Evolutionary conservation across 2,113 vertebrate species (phyloP).

Genomic region (Epinephelus moara): DNA sequence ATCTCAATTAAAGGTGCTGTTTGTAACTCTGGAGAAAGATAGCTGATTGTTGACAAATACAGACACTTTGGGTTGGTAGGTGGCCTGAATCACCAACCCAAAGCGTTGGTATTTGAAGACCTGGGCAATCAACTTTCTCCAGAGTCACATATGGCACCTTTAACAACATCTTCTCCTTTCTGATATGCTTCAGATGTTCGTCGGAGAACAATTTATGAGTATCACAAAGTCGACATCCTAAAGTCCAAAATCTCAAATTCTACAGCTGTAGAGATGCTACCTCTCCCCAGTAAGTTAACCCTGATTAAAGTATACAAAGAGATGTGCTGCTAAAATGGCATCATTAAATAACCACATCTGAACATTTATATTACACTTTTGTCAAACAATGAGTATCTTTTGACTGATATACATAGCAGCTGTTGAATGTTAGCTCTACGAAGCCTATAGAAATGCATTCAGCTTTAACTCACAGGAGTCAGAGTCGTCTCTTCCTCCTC

Average conservation of each 20-base stretch:
- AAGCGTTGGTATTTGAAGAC: too few relatives aligned
- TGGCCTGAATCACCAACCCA: too few relatives aligned
- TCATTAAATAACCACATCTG: not conserved
- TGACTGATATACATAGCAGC: not conserved
- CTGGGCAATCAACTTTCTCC: too few relatives aligned
- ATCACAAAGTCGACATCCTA: constrained; percentile 94
- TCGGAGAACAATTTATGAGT: constrained; percentile 97
- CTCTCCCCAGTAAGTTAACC: constrained; percentile 91
- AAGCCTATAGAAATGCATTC: not conserved
- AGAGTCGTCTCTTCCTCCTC: not conserved
- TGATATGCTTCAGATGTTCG: constrained; percentile 87
- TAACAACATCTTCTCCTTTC: not conserved
- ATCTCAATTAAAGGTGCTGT: not conserved
- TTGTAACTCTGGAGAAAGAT: too few relatives aligned
- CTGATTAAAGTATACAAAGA: not conserved
- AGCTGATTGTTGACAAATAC: too few relatives aligned
- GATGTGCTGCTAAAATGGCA: too few relatives aligned
- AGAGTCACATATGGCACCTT: too few relatives aligned
- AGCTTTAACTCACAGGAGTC: not conserved
- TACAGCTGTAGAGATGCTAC: constrained; percentile 92
- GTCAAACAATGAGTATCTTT: not conserved
- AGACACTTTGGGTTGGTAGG: too few relatives aligned
- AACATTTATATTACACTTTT: not conserved
- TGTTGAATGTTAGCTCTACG: not conserved
- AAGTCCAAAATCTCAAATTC: constrained; percentile 92